A percentile compares a stretch with the other conserved stretches of the same genome.
These are phyloP conservation scores for Hypanus sabinus DNA, from an alignment of 2,113 vertebrate genomes.

Conservation along the genomic window DNA sequence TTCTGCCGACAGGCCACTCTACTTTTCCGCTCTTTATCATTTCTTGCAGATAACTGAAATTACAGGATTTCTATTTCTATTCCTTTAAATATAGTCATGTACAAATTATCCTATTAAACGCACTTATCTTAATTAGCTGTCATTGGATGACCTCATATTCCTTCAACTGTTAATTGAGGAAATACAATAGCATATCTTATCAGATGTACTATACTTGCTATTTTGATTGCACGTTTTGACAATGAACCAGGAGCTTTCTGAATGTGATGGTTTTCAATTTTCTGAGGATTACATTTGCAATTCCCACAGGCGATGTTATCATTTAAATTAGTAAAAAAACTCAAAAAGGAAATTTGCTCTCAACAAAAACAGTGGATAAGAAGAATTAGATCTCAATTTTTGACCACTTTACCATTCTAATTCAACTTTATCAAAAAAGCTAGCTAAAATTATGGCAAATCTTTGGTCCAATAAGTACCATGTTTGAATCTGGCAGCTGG, in stretches of 20 bases:
- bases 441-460: background rate
- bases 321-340: conserved; percentile 15
- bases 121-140: conserved; percentile 23
- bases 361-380: background rate
- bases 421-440: background rate
- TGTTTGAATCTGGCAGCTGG: background rate
- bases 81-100: background rate
- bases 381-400: background rate
- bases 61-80: background rate
- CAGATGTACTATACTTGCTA: background rate
- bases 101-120: background rate
- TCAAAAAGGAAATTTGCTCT: background rate
- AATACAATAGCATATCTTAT: background rate
- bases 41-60: conserved; percentile 3
- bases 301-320: background rate
- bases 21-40: background rate
- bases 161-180: background rate
- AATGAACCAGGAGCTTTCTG: background rate
- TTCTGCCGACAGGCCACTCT: background rate
- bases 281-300: background rate
- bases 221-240: background rate
- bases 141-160: background rate
- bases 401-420: background rate
- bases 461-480: background rate
- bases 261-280: conserved; percentile 26